These are phyloP conservation scores for Panzeria rudis DNA, from an alignment of 2,888 invertebrate genomes.

Conservation along the genomic window DNA sequence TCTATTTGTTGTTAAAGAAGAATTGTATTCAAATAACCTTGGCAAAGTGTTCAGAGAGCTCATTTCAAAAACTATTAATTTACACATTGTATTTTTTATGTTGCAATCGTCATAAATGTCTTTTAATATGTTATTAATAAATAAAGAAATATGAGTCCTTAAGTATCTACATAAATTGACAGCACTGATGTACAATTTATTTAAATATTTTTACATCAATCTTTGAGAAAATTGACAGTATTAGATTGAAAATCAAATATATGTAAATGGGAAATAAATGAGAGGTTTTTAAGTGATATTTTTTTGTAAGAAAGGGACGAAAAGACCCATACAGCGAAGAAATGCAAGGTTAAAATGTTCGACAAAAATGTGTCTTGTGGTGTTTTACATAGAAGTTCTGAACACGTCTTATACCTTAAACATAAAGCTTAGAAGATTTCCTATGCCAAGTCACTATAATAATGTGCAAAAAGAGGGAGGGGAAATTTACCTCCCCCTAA, in stretches of 20 bases:
- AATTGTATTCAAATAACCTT: slow-evolving; percentile 58
- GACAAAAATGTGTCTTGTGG: no score
- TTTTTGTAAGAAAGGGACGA: not conserved
- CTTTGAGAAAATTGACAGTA: no score
- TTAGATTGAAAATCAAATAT: not conserved
- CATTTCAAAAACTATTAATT: slow-evolving; percentile 60
- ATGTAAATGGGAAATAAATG: not conserved
- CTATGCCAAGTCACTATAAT: no score
- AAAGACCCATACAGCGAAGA: no score
- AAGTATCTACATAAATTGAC: not conserved
- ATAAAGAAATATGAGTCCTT: not conserved
- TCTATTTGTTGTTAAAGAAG: slow-evolving; percentile 36
- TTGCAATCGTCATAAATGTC: slow-evolving; percentile 23
- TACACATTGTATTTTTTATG: slow-evolving; percentile 30
- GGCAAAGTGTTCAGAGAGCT: slow-evolving; percentile 52
- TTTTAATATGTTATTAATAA: slow-evolving; percentile 10
- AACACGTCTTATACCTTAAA: no score
- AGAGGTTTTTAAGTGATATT: not conserved
- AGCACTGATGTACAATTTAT: slow-evolving; percentile 29
- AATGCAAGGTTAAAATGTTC: no score
- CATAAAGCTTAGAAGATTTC: no score
- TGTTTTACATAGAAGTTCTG: no score
- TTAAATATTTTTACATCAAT: not conserved
- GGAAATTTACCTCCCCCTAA: no score
- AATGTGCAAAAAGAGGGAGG: no score